phyloP scores from a whole-genome alignment of 2,113 vertebrate species.

The Pongo pygmaeus region DNA sequence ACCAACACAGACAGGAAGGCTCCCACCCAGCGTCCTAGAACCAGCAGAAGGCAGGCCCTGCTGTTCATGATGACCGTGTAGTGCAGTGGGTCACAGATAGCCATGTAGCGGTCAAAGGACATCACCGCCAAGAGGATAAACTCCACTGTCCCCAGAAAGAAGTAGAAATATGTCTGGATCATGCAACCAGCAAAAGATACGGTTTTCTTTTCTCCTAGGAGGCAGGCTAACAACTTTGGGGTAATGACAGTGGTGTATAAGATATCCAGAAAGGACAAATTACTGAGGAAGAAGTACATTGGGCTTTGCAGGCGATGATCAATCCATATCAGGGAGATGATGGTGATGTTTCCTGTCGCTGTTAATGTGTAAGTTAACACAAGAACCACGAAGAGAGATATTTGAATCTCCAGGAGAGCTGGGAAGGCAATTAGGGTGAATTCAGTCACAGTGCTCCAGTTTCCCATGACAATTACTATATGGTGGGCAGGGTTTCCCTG shows the following conservation, averaged over 20 bases:
- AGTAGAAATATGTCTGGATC: conserved; percentile 63
- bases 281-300: conserved; percentile 65
- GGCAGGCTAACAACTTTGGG: conserved; percentile 58
- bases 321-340: conserved; percentile 45
- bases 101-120: conserved; percentile 44
- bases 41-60: conserved; percentile 3
- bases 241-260: conserved; percentile 4
- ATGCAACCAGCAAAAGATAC: conserved; percentile 62
- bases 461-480: not conserved
- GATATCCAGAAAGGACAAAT: conserved; percentile 51
- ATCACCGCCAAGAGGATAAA: conserved; percentile 50
- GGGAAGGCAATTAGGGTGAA: conserved; percentile 58
- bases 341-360: conserved; percentile 51
- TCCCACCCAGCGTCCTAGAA: conserved; percentile 50
- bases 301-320: conserved; percentile 55
- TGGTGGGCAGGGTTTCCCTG: not conserved
- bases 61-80: conserved; percentile 44
- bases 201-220: conserved; percentile 28
- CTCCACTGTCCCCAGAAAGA: conserved; percentile 53
- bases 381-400: conserved; percentile 36
- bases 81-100: conserved; percentile 43
- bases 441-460: not conserved
- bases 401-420: not conserved
- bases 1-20: conserved; percentile 33
- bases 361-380: conserved; percentile 55